These are phyloP conservation scores for Lucilia cuprina DNA, from an alignment of 1,140 invertebrate species.

Conservation along the genomic window DNA sequence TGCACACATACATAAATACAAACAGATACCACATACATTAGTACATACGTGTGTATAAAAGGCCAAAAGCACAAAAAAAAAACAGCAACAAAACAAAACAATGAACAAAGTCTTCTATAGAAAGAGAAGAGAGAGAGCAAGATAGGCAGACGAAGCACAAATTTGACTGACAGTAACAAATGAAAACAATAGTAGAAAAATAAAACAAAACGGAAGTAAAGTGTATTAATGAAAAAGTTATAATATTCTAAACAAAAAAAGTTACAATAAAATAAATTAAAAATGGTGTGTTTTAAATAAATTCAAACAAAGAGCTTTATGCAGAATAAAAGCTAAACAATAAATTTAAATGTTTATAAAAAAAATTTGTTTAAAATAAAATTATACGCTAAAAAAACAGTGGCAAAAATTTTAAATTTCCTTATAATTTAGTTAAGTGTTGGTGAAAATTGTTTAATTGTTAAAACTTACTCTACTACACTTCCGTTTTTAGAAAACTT, in stretches of 20 bases:
- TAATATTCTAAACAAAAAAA: not conserved
- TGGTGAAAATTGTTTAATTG: not conserved
- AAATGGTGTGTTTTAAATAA: not conserved
- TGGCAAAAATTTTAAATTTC: not conserved
- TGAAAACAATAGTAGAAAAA: conserved; percentile 8
- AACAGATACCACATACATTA: not conserved
- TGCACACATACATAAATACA: not conserved
- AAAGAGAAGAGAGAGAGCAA: not conserved
- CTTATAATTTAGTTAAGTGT: too few species aligned
- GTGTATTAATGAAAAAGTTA: not conserved
- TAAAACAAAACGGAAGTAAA: conserved; percentile 13
- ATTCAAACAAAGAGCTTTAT: not conserved
- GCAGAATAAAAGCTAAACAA: too few species aligned
- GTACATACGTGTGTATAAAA: not conserved
- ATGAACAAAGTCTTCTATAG: not conserved
- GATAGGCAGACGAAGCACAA: not conserved
- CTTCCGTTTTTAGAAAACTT: not conserved
- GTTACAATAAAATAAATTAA: not conserved
- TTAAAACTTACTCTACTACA: not conserved
- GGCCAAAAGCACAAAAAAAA: not conserved
- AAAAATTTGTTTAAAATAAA: not conserved
- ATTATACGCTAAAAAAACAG: not conserved
- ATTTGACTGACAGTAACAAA: not conserved
- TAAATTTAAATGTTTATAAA: not conserved
- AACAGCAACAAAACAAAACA: not conserved